These are phyloP conservation scores for Holcopasites calliopsidis DNA, from an alignment of 1,140 invertebrate species.

Conservation along the genomic window DNA sequence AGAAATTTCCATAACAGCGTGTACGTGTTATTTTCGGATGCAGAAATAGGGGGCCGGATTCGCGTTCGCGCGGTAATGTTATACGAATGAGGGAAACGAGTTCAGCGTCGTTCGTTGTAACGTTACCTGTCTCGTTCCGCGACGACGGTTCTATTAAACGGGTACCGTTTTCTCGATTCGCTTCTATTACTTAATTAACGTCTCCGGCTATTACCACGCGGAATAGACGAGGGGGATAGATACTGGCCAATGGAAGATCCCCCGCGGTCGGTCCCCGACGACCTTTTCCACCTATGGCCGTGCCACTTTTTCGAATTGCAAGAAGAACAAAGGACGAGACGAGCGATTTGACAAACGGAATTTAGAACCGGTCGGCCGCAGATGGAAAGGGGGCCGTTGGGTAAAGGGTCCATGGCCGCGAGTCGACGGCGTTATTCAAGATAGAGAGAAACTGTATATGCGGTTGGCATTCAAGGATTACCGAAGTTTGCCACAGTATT, in stretches of 20 bases:
- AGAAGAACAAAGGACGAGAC: no score
- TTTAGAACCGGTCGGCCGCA: no score
- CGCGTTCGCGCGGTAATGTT: slow-evolving; percentile 11
- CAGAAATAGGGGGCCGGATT: slow-evolving; percentile 23
- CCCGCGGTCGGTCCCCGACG: no score
- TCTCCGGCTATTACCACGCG: not conserved
- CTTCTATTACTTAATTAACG: slow-evolving; percentile 22
- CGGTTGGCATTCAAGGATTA: slow-evolving; percentile 75
- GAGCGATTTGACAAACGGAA: no score
- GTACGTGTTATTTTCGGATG: slow-evolving; percentile 27
- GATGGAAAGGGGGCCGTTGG: not conserved
- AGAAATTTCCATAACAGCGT: slow-evolving; percentile 17
- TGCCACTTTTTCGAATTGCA: no score
- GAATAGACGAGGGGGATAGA: no score
- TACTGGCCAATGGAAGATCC: no score
- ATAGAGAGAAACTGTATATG: slow-evolving; percentile 66
- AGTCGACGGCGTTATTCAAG: slow-evolving; percentile 59
- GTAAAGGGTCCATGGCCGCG: not conserved
- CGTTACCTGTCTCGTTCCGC: not conserved
- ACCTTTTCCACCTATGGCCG: no score
- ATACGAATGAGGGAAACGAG: slow-evolving; percentile 20
- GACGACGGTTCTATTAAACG: not conserved
- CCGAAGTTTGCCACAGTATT: slow-evolving; percentile 76
- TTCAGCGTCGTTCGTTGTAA: slow-evolving; percentile 8
- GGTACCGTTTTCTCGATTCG: slow-evolving; percentile 8